Evolutionary conservation across 2,888 invertebrate genomes (phyloP), one percentile per base, ranked within the genome.

Genomic region (Hylaea fasciaria): DNA sequence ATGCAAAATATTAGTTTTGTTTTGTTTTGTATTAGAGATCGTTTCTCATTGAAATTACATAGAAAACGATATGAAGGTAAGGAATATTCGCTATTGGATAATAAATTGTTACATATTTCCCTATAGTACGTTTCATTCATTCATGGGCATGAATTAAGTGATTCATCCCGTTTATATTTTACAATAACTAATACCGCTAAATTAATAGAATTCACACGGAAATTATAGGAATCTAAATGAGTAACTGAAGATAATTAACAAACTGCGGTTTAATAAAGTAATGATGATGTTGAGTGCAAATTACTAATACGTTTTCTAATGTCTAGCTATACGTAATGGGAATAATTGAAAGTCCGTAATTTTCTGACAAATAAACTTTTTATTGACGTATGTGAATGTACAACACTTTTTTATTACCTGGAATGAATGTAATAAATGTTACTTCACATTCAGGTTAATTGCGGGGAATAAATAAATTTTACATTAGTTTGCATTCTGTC

Each of bases 31-130:
- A 48, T 37, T 12, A n/a, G 3, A 39, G 29, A 39, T 44, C 16
- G 14, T 50, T 60, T 54, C 55, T 59, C 61, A 45, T 57, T 59
- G 11, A 58, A 50, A 44, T 69, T 56, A 51, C 60, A 56, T 32
- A 62, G 62, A 65, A 49, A 32, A 48, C 12, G 17, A 22, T 16
- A 66, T 77, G 77, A 77, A 78, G 64, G 66, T 66, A 64, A 65
- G 59, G 63, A 47, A 55, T 50, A 39, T 51, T 45, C 57, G 51
- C 62, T 50, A 41, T 43, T 45, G 35, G 49, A 50, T 53, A 13
- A 40, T 41, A 43, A 32, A 53, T 58, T 43, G 58, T 51, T 57
- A 44, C 2, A 37, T 37, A n/a, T 63, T 54, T 57, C 47, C 49
- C 28, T 46, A 62, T 56, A 58, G 49, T 53, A 61, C n/a, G 32